Percentiles rank a stretch among this genome's conserved stretches.
phyloP scores from a whole-genome alignment of 1,140 invertebrate genomes.

The Hylaeus anthracinus region DNA sequence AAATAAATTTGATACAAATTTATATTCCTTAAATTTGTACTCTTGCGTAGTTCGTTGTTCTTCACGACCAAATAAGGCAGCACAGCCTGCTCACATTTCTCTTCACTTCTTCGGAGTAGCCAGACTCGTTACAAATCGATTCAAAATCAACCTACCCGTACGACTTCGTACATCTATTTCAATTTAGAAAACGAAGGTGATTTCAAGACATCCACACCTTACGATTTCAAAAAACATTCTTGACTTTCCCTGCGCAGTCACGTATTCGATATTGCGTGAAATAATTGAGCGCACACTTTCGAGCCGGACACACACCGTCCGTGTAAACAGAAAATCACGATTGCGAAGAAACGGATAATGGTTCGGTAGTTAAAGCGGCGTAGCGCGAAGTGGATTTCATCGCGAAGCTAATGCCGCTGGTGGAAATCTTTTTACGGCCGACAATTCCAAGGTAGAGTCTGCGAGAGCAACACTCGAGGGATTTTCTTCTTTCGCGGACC shows the following conservation, averaged over 20 bases:
- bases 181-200: no score
- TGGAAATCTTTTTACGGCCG: constrained; percentile 24
- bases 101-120: no score
- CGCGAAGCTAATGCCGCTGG: not conserved
- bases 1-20: no score
- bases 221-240: not conserved
- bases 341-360: not conserved
- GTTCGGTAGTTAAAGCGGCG: constrained; percentile 10
- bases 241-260: not conserved
- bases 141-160: no score
- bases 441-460: not conserved
- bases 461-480: not conserved
- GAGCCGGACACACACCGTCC: not conserved
- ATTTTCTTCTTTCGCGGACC: constrained; percentile 21
- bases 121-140: no score
- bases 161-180: no score
- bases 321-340: not conserved
- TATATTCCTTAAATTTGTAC: no score
- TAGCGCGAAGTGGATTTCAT: not conserved
- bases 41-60: no score
- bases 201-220: not conserved
- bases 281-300: not conserved
- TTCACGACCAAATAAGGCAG: no score
- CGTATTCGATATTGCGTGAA: not conserved
- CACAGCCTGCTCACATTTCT: no score